Conservation (phyloP, 2,888 invertebrate genomes). For the Tupiocoris notatus region DNA sequence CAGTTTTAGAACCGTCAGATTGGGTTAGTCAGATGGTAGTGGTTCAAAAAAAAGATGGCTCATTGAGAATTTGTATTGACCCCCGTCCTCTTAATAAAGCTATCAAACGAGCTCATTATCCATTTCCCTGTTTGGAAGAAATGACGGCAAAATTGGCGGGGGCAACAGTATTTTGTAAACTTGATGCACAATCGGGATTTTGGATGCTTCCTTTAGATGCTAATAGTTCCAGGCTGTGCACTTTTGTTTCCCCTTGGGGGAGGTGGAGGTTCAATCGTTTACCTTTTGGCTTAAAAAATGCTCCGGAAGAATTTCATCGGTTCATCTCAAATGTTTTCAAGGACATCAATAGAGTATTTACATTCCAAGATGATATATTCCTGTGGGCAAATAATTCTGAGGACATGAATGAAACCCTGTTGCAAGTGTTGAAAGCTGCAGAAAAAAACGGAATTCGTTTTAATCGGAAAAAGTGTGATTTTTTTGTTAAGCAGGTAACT, state of each 20-base stretch:
- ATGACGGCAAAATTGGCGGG: conserved; percentile 19
- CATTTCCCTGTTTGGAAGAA: conserved; percentile 32
- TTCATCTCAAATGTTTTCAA: conserved; percentile 37
- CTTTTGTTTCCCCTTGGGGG: conserved; percentile 38
- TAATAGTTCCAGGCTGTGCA: conserved; percentile 16
- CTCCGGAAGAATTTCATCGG: conserved; percentile 49
- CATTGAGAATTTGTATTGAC: conserved; percentile 42
- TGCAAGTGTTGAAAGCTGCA: conserved; percentile 34
- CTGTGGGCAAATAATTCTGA: conserved; percentile 28
- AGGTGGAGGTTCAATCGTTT: conserved; percentile 51
- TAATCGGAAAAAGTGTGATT: conserved; percentile 50
- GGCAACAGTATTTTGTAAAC: conserved; percentile 25
- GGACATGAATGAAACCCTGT: conserved; percentile 27
- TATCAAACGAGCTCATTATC: conserved; percentile 28
- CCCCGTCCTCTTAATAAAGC: conserved; percentile 27
- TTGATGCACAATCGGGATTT: conserved; percentile 39
- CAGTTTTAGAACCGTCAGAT: conserved; percentile 31
- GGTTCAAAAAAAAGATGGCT: conserved; percentile 9
- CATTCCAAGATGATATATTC: conserved; percentile 46
- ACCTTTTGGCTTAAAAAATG: conserved; percentile 52
- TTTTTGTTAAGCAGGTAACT: conserved; percentile 45
- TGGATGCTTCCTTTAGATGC: conserved; percentile 33
- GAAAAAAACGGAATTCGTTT: conserved; percentile 47
- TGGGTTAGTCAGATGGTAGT: conserved; percentile 40
- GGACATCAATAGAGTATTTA: conserved; percentile 33